Evolutionary conservation across 2,797 vertebrate genomes (phyloP), one percentile per base, ranked within the genome.

Genomic region (Eulemur albifrons): DNA sequence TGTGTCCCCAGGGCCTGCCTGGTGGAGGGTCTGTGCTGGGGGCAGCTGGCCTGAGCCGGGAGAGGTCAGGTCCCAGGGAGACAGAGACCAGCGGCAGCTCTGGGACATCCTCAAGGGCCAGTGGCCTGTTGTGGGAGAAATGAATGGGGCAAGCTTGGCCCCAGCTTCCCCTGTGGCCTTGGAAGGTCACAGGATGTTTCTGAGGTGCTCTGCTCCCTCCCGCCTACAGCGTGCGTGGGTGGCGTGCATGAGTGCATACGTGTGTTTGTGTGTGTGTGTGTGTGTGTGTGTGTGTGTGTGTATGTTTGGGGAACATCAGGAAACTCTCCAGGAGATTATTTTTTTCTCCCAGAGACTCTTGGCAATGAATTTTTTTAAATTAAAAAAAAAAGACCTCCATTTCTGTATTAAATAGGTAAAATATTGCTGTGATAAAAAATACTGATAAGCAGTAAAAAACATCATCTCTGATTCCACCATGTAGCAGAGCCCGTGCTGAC

Each of bases 1-100:
- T 96, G 35, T 88, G 93, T 83, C 91, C 72, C 85, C 17, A 88
- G n/a, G 63, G 82, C 54, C 54, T 69, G 61, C 32, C 43, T 94
- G 48, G 72, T 84, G 18, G 77, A 75, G 67, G 90, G 67, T 93
- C 81, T 94, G 30, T 92, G 48, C 32, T 30, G 7, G 84, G 93
- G 52, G 80, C 40, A 59, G 81, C 18, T 30, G 18, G 63, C 88
- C 67, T 12, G 57, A n/a, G 40, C 35, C 1, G 4, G 69, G 32
- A 50, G 27, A 76, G 14, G 83, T 50, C 50, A 30, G 15, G 54
- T n/a, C 76, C 65, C 83, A 85, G 10, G 9, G 20, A 54, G 63
- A 38, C 14, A 72, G 43, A 85, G 84, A 67, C 40, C 8, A 79
- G 48, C 76, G 52, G 59, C 27, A 75, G 70, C 45, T 75, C 90